Evolutionary conservation across 2,113 vertebrate genomes (phyloP), one percentile per base, ranked within the genome.

Genomic region (Lipophrys pholis): DNA sequence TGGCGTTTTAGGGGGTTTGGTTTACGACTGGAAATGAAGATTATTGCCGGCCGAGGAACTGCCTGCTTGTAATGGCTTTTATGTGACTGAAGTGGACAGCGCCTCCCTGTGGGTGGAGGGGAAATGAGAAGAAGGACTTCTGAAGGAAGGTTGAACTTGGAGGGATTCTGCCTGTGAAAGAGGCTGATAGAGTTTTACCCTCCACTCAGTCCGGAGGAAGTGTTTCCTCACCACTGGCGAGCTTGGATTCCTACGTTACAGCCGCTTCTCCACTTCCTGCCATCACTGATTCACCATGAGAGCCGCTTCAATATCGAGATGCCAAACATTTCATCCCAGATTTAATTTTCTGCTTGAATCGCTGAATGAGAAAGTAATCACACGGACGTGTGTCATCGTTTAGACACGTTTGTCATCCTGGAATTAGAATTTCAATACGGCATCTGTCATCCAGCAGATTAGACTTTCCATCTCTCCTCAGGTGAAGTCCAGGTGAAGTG

Each of bases 271-370:
- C n/a, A n/a, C n/a, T n/a, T n/a, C 35, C 43, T 74, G 75, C 84
- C 78, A 75, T 60, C 77, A 35, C 43, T 8, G 69, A 67, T 69
- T 40, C 80, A 74, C 42, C 66, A 1, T 12, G 56, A 76, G 81
- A 61, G 36, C 62, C 41, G 38, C 41, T 45, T 71, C 69, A 56
- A 58, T 68, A 62, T 70, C 64, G 49, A 75, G 43, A 73, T 54
- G 72, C 59, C 64, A 15, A 7, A 36, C 74, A 66, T 78, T 84
- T 84, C 75, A 69, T 51, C 59, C n/a, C 0, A 81, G 69, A 76
- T 87, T 87, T 75, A 71, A 87, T 91, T 86, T 87, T 89, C 83
- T 81, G 82, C 76, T 79, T 69, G 73, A 69, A 67, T 63, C 62
- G 10, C 51, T 9, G 52, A 60, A 78, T 69, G 76, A 80, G 71